A percentile compares a stretch with the other conserved stretches of the same genome.
phyloP scores from a whole-genome alignment of 2,113 vertebrate genomes.

The Leucopsar rothschildi region DNA sequence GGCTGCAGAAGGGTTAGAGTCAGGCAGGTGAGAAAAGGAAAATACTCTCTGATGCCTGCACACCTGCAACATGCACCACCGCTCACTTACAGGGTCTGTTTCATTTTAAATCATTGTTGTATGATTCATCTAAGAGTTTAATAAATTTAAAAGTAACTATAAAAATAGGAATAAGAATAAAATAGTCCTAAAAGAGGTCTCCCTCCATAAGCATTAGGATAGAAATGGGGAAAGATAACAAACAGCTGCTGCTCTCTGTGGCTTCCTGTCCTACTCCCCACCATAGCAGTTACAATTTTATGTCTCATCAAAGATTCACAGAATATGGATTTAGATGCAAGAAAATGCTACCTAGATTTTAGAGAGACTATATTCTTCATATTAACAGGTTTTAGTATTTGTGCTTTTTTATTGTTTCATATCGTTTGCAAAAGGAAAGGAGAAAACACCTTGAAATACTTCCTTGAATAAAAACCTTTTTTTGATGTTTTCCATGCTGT shows the following conservation, averaged over 20 bases:
- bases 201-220: accelerated
- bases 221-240: neutral
- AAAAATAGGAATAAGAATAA: neutral
- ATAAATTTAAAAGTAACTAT: neutral
- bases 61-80: neutral
- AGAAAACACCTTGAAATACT: neutral
- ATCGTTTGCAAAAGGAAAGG: neutral
- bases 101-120: neutral
- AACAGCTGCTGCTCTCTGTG: neutral
- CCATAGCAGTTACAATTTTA: neutral
- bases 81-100: neutral
- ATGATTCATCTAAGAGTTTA: neutral
- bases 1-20: neutral
- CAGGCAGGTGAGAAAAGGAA: neutral
- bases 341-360: neutral
- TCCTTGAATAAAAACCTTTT: neutral
- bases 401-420: neutral
- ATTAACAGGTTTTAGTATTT: neutral
- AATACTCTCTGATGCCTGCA: neutral
- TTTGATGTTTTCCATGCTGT: neutral
- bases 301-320: neutral
- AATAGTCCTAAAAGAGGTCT: neutral
- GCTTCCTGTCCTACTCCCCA: neutral
- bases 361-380: neutral
- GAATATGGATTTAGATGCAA: neutral